Evolutionary conservation across 1,140 invertebrate species (phyloP).

Genomic region (Drosophila sproati): DNA sequence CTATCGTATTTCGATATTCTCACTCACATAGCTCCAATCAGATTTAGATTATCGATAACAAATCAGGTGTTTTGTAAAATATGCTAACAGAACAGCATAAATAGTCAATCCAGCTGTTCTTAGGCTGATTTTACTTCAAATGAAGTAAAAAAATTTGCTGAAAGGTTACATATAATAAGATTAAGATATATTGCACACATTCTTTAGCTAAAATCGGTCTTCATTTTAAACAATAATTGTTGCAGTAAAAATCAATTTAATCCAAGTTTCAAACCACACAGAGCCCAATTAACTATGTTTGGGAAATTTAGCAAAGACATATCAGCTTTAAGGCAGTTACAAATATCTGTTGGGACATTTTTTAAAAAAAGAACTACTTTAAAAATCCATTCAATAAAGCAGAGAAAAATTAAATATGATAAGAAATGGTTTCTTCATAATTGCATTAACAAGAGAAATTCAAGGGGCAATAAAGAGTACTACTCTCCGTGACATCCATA

Average conservation of each 20-base stretch:
- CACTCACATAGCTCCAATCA: not conserved
- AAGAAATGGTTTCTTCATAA: not conserved
- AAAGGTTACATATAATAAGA: too few relatives aligned
- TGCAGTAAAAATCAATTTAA: not conserved
- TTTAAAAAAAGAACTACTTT: conserved; percentile 1
- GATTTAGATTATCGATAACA: conserved; percentile 3
- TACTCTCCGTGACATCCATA: conserved; percentile 35
- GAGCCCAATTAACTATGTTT: conserved; percentile 1
- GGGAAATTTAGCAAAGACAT: conserved; percentile 39
- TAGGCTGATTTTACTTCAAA: too few relatives aligned
- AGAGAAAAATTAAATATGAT: not conserved
- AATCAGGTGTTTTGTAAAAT: not conserved
- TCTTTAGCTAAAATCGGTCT: too few relatives aligned
- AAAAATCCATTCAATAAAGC: not conserved
- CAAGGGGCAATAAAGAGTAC: conserved; percentile 24
- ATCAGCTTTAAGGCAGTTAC: conserved; percentile 19
- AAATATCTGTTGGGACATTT: not conserved
- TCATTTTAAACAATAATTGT: too few relatives aligned
- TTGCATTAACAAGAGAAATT: not conserved
- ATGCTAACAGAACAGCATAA: not conserved
- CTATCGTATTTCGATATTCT: not conserved
- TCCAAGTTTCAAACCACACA: conserved; percentile 27
- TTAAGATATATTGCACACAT: too few relatives aligned
- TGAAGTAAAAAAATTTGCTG: too few relatives aligned
- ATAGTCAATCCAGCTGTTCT: not conserved